Conservation (phyloP, 2,888 invertebrate species). For the Margaritifera margaritifera region DNA sequence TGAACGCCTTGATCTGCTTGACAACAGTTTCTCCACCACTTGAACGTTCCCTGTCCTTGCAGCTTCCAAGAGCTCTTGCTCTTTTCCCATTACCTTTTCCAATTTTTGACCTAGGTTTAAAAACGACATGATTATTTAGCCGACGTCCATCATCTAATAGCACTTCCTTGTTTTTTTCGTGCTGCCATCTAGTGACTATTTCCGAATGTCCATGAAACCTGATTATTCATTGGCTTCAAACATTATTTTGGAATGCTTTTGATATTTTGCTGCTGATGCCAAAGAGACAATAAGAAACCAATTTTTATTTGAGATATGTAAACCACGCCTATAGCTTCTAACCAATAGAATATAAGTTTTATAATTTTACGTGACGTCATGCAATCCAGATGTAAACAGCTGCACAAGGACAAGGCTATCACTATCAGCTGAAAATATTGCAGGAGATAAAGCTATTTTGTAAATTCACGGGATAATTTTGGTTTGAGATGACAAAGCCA, state of each 20-base stretch:
- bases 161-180: constrained; percentile 37
- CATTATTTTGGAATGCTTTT: too few species aligned
- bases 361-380: constrained; percentile 8
- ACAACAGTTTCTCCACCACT: constrained; percentile 91
- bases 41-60: constrained; percentile 92
- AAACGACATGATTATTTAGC: constrained; percentile 26
- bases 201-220: background rate
- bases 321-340: constrained; percentile 18
- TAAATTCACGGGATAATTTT: background rate
- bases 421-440: constrained; percentile 13
- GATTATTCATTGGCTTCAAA: too few species aligned
- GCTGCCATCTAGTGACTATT: background rate
- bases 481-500: constrained; percentile 53
- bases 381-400: constrained; percentile 59
- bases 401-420: constrained; percentile 19
- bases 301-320: constrained; percentile 16
- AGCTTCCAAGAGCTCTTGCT: constrained; percentile 96
- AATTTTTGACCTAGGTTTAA: constrained; percentile 33
- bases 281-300: background rate
- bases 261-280: background rate
- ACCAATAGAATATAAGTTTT: constrained; percentile 31
- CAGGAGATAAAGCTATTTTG: background rate
- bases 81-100: constrained; percentile 86
- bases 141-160: background rate
- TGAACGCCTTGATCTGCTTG: constrained; percentile 59